phyloP scores from a whole-genome alignment of 1,140 invertebrate species.

The Drosophila funebris region DNA sequence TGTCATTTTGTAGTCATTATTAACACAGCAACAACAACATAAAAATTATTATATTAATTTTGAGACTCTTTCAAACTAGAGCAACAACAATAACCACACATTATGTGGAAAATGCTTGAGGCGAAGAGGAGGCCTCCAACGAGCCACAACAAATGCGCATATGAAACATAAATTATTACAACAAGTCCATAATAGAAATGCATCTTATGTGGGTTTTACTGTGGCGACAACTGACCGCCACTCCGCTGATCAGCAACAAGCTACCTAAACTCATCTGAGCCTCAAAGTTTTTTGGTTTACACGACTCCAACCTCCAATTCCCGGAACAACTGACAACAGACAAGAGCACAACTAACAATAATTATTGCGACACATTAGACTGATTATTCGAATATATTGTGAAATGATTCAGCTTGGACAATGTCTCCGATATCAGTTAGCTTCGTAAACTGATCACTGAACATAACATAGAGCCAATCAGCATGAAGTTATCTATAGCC shows the following conservation, averaged over 20 bases:
- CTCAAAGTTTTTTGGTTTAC: slow-evolving; percentile 39
- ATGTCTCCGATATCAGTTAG: not conserved
- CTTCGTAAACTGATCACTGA: not conserved
- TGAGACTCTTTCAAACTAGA: slow-evolving; percentile 46
- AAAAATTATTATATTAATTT: slow-evolving; percentile 75
- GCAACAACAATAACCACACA: slow-evolving; percentile 15
- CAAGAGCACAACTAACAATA: slow-evolving; percentile 1
- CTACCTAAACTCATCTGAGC: slow-evolving; percentile 53
- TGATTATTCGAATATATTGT: not conserved
- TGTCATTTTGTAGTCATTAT: slow-evolving; percentile 68
- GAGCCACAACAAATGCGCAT: slow-evolving; percentile 14
- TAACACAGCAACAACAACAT: slow-evolving; percentile 1
- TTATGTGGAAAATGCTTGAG: slow-evolving; percentile 41
- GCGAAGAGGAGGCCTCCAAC: slow-evolving; percentile 41
- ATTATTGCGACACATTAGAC: slow-evolving; percentile 14
- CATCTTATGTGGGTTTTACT: slow-evolving; percentile 43
- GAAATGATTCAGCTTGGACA: slow-evolving; percentile 4
- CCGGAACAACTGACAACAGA: slow-evolving; percentile 11
- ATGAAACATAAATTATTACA: slow-evolving; percentile 56
- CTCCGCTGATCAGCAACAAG: slow-evolving; percentile 9
- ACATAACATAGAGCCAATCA: not conserved
- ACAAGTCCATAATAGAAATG: slow-evolving; percentile 51
- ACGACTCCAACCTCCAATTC: slow-evolving; percentile 16
- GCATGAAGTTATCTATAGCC: not conserved
- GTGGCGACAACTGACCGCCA: slow-evolving; percentile 29